phyloP scores from a whole-genome alignment of 2,797 vertebrate genomes.

The Petrocephalus sullivani region DNA sequence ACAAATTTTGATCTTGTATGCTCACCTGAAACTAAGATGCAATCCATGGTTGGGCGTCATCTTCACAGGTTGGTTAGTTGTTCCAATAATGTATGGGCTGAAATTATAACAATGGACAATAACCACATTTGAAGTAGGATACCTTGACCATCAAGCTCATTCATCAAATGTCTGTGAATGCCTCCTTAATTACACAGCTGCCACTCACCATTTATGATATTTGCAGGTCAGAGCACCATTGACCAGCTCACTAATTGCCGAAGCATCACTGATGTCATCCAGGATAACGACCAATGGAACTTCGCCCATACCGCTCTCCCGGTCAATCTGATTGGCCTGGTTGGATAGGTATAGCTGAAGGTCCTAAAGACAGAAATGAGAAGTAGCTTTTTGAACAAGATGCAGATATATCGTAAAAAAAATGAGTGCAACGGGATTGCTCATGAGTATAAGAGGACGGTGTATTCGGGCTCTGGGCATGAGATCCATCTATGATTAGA shows the following conservation, averaged over 20 bases:
- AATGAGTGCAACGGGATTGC: background rate
- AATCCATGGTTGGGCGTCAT: slow-evolving; percentile 91
- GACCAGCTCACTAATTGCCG: slow-evolving; percentile 83
- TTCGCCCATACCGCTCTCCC: slow-evolving; percentile 73
- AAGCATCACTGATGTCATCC: slow-evolving; percentile 82
- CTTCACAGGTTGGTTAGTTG: slow-evolving; percentile 91
- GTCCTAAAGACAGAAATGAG: slow-evolving; percentile 61
- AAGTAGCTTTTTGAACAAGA: background rate
- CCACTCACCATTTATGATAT: slow-evolving; percentile 92
- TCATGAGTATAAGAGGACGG: background rate
- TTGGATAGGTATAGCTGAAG: slow-evolving; percentile 89
- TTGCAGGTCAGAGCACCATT: slow-evolving; percentile 95
- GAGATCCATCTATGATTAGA: background rate
- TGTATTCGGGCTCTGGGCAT: background rate
- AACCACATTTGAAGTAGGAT: background rate
- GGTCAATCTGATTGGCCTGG: slow-evolving; percentile 88
- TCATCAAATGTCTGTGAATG: background rate
- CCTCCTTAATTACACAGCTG: background rate
- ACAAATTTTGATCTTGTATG: background rate
- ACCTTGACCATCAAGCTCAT: background rate
- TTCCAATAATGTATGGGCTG: slow-evolving; percentile 93
- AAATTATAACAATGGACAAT: background rate
- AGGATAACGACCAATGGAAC: slow-evolving; percentile 87
- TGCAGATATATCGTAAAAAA: background rate
- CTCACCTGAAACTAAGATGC: slow-evolving; percentile 93